phyloP scores from a whole-genome alignment of 2,797 vertebrate species.

The Carduelis carduelis region DNA sequence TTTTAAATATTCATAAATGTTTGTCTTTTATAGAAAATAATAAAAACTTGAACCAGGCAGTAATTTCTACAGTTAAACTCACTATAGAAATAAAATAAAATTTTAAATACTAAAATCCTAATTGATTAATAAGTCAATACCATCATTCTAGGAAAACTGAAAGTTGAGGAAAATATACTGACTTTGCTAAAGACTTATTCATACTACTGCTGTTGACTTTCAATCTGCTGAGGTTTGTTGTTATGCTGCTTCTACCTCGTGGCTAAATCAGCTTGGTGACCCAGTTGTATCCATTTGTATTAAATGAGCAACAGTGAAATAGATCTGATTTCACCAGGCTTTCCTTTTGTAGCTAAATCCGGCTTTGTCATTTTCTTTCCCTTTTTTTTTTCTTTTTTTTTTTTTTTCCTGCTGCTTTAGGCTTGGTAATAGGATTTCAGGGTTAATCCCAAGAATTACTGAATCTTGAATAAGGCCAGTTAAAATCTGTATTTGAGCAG shows the following conservation, averaged over 20 bases:
- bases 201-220: constrained; percentile 1
- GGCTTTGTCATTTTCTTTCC: constrained; percentile 6
- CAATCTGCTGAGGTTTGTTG: constrained; percentile 33
- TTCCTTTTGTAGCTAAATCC: constrained; percentile 44
- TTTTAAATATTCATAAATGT: background rate
- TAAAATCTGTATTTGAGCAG: background rate
- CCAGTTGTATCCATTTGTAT: constrained; percentile 63
- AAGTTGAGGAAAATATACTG: background rate
- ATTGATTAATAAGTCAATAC: background rate
- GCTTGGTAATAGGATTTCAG: constrained; percentile 50
- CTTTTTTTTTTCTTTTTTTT: background rate
- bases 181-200: background rate
- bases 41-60: background rate
- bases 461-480: constrained; percentile 16
- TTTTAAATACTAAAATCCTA: background rate
- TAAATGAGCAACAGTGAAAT: constrained; percentile 64
- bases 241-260: constrained; percentile 43
- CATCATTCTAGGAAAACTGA: background rate
- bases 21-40: background rate
- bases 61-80: background rate
- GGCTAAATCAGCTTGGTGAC: constrained; percentile 62
- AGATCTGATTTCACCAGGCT: constrained; percentile 58
- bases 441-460: constrained; percentile 52
- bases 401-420: background rate
- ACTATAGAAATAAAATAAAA: background rate